Evolutionary conservation across 2,797 vertebrate species (phyloP), one percentile per base, ranked within the genome.

Genomic region (Diplodus sargus): DNA sequence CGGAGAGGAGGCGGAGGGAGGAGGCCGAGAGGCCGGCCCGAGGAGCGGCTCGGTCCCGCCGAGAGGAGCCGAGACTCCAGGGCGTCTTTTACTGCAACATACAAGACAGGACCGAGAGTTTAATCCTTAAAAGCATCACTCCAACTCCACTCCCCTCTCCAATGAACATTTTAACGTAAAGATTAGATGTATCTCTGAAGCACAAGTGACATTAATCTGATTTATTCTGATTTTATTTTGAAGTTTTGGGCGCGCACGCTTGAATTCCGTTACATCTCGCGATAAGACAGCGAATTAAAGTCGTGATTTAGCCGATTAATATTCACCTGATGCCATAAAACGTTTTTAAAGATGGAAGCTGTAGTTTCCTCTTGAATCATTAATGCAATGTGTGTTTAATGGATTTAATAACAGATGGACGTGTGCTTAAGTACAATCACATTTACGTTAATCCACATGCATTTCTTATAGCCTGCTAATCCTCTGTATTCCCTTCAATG

Each of bases 361-460:
- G 28, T n/a, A 3, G 16, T 22, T 53, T 68, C 23, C 2, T 13
- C 45, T 22, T 22, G n/a, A 49, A 12, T 70, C 76, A 72, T 82
- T 47, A 63, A 18, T 8, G 0, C 70, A 54, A 83, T 85, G 69
- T 79, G 77, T 54, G 57, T 81, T 82, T 71, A 83, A 66, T 17
- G 48, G 72, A 59, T 87, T 85, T 80, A 84, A 76, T 69, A 85
- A 62, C 84, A 81, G 74, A 85, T 75, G 81, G 73, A 61, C 77
- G 49, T 70, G 74, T 65, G 45, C 51, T 79, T 75, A 68, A 72
- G 39, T 39, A 22, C 69, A 81, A 82, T 83, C 25, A 1, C 34
- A 72, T 81, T 84, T 76, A 59, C 23, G 66, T 56, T 85, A 73
- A 81, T 83, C 79, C 76, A 60, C 56, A 43, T 59, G 54, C 52